Base-by-base conservation (phyloP, 2,797 vertebrate genomes). In the Hyperoplus immaculatus region DNA sequence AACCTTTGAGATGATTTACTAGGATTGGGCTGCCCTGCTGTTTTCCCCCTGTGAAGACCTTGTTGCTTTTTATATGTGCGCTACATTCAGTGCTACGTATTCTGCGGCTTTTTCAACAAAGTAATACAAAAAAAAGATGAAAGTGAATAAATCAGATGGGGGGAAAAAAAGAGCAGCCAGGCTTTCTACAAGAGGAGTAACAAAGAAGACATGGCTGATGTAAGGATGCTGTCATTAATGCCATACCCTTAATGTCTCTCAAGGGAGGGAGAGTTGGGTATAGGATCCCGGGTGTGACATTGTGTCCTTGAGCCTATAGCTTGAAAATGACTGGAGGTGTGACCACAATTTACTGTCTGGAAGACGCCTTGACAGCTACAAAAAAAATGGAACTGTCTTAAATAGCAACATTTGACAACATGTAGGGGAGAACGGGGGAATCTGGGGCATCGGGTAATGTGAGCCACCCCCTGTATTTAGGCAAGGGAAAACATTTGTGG, bases 181-280 rank as follows among this genome's bases (percentile, higher is more conserved):
- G 58, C 70, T 79, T 74, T 75, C 53, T 69, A 75, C 21, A 53
- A 80, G 61, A 72, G 67, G 79, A 59, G 59, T 81, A 84, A 91
- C 80, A 78, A 71, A 90, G 77, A 89, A 88, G 86, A 55, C 61
- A 67, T 42, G 51, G 69, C 86, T 91, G 84, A 91, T 88, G 87
- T 80, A 87, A 85, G 70, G 18, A 70, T 71, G 53, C 67, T 87
- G 78, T 89, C 85, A 82, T 76, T 59, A 60, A 75, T 76, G 77
- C 66, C 62, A 58, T 85, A 81, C 79, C 77, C 81, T 70, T 77
- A 81, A 83, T 50, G 3, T 14, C 61, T 90, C 80, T 80, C 58
- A 49, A 42, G 58, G 73, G 78, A 78, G 70, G 38, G 62, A 29
- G 29, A 29, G 47, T 50, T 10, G 42, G 38, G 60, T 29, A 29